Base-by-base conservation (phyloP, 2,113 vertebrate species). In the Damaliscus lunatus region DNA sequence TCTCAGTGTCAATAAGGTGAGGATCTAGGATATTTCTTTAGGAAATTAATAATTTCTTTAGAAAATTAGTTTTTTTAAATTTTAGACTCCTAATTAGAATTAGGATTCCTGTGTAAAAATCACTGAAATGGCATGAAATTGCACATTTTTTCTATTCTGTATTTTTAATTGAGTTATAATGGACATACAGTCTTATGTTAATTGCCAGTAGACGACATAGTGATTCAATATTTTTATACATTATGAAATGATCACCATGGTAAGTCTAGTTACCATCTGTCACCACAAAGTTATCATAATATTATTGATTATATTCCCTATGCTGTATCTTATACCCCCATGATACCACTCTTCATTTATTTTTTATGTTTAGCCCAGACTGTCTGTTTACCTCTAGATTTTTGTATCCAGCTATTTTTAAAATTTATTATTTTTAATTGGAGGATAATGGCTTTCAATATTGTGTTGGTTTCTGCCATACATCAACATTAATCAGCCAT, bases 21-120 rank as follows among this genome's bases (percentile, higher is more conserved):
- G 16, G 25, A 57, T 88, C 46, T 82, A 60, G 46, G 36, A 83
- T 90, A 87, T 85, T 81, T 55, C 48, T 78, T 95, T 90, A 91
- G 85, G 50, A 94, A 81, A 85, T 93, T 67, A 80, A 64, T 77
- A 77, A 90, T 84, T 74, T 67, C 57, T 60, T 95, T 92, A 91
- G 89, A 46, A 93, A 67, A 83, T 92, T 78, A 46, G 8, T 94
- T 92, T 88, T 59, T 59, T 6, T 6, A 3, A 71, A 71, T 71
- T 71, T 71, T 71, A 71, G 64, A 71, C 36, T 21, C 64, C 9
- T 71, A 71, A 11, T 36, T 36, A 21, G n/a, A 71, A 36, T 71
- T 11, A 71, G 27, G 23, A 55, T 23, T 90, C 8, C 48, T 36
- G 9, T 64, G 53, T 48, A 74, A 52, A 95, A 94, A 88, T 95